Evolutionary conservation across 2,113 vertebrate genomes (phyloP), one percentile per base, ranked within the genome.

Genomic region (Passer montanus): DNA sequence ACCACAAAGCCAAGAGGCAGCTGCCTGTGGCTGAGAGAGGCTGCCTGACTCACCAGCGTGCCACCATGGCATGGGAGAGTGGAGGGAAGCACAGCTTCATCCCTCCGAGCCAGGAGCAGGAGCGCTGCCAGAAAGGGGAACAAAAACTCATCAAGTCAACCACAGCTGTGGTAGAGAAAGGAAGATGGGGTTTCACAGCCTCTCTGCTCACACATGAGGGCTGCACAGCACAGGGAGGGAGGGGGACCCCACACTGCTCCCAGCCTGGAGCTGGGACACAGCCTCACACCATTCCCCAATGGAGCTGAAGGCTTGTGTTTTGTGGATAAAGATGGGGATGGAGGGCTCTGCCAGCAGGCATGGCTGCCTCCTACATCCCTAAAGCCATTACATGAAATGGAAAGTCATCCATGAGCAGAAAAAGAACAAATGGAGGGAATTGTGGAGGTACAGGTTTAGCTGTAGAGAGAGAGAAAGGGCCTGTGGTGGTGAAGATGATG

Each of bases 1-100:
- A 94, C 96, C 97, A 94, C 96, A 97, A 96, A 95, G 50, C 88
- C 94, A 64, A 80, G 53, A 94, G 77, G 84, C 92, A 95, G 97
- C 92, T 91, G 94, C 82, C 84, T 78, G 90, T 82, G 95, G 95
- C 78, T 73, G 86, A 87, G 84, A 72, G 67, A 72, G 58, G 88
- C 81, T 84, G 89, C 90, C 89, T 95, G 97, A 95, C 27, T 97
- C 93, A 92, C 92, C 88, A 66, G 67, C 27, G 0, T 73, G 85
- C 95, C 93, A 56, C 91, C 78, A n/a, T 33, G 92, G 91, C 79
- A 49, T 39, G 63, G 60, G 44, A 52, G 44, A 0, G 0, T 20
- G 4, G 55, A 41, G 91, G 70, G 84, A 67, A 79, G 70, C 3
- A 7, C 44, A 70, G 87, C 80, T 39, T 30, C 63, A 39, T 89